These are phyloP conservation scores for Oreocharis arfaki DNA, from an alignment of 2,113 vertebrate species.

Conservation along the genomic window DNA sequence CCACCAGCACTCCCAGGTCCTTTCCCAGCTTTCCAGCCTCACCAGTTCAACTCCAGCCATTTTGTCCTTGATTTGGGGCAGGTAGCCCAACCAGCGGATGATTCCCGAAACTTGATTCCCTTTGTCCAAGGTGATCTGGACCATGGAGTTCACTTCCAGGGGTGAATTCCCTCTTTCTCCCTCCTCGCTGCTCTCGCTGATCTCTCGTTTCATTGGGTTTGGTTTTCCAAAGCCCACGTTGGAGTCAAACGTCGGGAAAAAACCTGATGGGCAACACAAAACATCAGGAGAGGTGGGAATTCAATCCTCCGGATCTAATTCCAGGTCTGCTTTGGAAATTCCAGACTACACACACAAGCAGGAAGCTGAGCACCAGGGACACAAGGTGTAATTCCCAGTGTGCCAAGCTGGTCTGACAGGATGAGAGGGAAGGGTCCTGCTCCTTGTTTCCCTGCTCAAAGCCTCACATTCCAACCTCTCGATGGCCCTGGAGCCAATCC, in stretches of 20 bases:
- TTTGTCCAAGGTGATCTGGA: slow-evolving; percentile 73
- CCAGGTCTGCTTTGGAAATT: neutral
- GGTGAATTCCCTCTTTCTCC: neutral
- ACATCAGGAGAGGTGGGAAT: neutral
- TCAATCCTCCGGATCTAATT: neutral
- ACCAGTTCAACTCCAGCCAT: slow-evolving; percentile 86
- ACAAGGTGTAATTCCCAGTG: neutral
- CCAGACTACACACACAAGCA: neutral
- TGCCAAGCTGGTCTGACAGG: neutral
- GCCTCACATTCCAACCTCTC: neutral
- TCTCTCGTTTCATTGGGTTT: neutral
- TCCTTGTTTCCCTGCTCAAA: neutral
- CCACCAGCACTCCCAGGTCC: neutral
- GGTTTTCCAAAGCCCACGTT: neutral
- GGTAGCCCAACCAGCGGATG: slow-evolving; percentile 81
- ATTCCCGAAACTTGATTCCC: slow-evolving; percentile 69
- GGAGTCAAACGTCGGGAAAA: neutral
- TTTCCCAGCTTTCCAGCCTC: neutral
- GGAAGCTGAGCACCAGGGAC: neutral
- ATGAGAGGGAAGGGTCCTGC: neutral
- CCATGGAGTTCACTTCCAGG: slow-evolving; percentile 75
- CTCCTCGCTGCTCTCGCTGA: neutral
- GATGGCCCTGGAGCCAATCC: neutral
- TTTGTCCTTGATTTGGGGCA: slow-evolving; percentile 35
- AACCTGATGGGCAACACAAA: neutral